These are phyloP conservation scores for Argynnis bischoffii DNA, from an alignment of 2,888 invertebrate genomes.

Conservation along the genomic window DNA sequence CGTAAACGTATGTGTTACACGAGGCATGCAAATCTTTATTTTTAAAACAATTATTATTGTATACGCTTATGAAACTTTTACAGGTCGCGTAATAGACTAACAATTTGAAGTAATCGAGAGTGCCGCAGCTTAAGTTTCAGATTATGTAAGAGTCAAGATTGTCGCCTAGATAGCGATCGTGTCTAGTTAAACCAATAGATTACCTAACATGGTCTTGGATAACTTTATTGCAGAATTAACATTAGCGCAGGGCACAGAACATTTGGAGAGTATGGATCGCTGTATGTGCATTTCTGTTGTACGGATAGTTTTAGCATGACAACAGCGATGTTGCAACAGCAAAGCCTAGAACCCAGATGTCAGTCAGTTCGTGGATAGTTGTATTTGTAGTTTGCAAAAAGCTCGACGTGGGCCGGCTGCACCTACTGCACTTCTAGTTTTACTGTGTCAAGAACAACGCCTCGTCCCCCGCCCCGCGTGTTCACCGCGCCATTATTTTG, in stretches of 20 bases:
- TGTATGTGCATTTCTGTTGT: constrained; percentile 3
- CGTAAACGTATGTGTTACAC: no score
- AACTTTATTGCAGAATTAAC: constrained; percentile 37
- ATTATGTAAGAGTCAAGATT: constrained; percentile 39
- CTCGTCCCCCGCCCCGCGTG: constrained; percentile 62
- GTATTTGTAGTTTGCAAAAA: constrained; percentile 68
- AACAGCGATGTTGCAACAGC: constrained; percentile 34
- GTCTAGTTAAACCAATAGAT: constrained; percentile 39
- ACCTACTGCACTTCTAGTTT: constrained; percentile 82
- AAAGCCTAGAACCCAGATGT: constrained; percentile 48
- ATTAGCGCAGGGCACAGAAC: constrained; percentile 30
- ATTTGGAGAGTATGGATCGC: constrained; percentile 22
- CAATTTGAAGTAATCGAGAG: constrained; percentile 31
- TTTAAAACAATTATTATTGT: neutral
- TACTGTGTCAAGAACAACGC: constrained; percentile 82
- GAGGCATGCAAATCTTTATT: no score
- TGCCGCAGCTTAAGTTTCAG: constrained; percentile 35
- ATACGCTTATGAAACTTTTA: constrained; percentile 14
- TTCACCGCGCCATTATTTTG: constrained; percentile 48
- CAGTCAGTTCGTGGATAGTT: constrained; percentile 56
- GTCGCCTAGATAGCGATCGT: constrained; percentile 39
- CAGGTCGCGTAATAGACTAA: constrained; percentile 19
- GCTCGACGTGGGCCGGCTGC: constrained; percentile 78
- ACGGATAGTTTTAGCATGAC: constrained; percentile 27
- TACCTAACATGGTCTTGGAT: constrained; percentile 40